These are phyloP conservation scores for Cochlearius cochlearius DNA, from an alignment of 2,113 vertebrate species.

Conservation along the genomic window DNA sequence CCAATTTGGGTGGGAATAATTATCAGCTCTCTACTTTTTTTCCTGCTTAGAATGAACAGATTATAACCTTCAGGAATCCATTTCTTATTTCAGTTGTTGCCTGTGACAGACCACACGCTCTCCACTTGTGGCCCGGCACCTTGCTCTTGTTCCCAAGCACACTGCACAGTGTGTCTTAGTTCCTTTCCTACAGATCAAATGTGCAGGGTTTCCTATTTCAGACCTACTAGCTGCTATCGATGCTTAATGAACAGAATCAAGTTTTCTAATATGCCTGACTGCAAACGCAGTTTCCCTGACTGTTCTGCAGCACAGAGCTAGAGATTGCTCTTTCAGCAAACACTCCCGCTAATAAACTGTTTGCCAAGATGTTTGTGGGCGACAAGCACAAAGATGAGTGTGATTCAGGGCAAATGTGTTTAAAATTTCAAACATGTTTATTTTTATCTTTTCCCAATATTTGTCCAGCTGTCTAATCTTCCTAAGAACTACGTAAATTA, in stretches of 20 bases:
- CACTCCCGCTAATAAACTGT: not conserved
- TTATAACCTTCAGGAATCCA: not conserved
- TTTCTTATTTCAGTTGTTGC: not conserved
- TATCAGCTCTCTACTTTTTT: not conserved
- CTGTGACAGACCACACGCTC: not conserved
- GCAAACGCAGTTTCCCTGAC: not conserved
- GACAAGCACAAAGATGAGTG: not conserved
- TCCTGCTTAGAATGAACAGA: not conserved
- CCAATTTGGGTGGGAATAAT: not conserved
- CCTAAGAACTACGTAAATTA: not conserved
- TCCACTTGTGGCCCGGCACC: not conserved
- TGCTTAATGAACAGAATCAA: not conserved
- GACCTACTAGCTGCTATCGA: not conserved
- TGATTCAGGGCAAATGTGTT: not conserved
- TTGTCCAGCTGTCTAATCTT: not conserved
- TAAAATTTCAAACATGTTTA: not conserved
- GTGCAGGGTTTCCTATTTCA: not conserved
- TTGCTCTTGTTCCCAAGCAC: not conserved
- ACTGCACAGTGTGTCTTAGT: not conserved
- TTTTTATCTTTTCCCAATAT: slow-evolving; percentile 6
- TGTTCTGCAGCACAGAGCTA: not conserved
- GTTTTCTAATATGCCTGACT: not conserved
- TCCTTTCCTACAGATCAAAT: not conserved
- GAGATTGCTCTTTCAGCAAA: not conserved
- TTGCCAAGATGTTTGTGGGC: not conserved